Conservation (phyloP, 2,113 vertebrate genomes). For the Sylvilagus bachmani region DNA sequence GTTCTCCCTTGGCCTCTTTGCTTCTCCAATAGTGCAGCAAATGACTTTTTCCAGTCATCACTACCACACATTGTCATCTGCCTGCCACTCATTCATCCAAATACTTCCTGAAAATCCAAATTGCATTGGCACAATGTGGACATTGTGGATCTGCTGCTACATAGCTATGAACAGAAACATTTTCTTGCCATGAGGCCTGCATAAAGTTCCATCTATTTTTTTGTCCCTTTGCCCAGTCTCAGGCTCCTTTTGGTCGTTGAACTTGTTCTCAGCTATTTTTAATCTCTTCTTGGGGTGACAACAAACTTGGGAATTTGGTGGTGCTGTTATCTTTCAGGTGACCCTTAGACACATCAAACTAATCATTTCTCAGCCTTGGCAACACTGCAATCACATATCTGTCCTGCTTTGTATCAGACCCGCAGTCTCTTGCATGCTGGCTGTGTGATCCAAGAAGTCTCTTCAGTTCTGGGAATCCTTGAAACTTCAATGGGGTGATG, state of each 20-base stretch:
- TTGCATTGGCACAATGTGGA: fast-evolving
- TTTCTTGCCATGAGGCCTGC: not conserved
- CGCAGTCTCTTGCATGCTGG: not conserved
- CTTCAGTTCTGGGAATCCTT: not conserved
- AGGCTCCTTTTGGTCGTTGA: not conserved
- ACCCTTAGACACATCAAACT: not conserved
- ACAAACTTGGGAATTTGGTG: not conserved
- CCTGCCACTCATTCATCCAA: not conserved
- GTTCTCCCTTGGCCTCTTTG: not conserved
- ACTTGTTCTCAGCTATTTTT: not conserved
- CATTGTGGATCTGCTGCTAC: fast-evolving
- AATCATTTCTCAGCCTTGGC: not conserved
- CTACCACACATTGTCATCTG: not conserved
- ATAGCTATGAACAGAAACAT: fast-evolving
- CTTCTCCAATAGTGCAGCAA: fast-evolving
- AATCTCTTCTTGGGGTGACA: fast-evolving
- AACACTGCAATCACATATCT: not conserved
- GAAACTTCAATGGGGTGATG: not conserved
- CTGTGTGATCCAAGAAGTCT: not conserved
- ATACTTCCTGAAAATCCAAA: not conserved
- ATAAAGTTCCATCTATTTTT: not conserved
- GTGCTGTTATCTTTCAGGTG: not conserved
- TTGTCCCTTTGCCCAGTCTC: not conserved
- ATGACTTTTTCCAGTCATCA: not conserved
- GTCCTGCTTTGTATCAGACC: fast-evolving